Evolutionary conservation across 2,113 vertebrate genomes (phyloP).

Genomic region (Neolamprologus falcicula): DNA sequence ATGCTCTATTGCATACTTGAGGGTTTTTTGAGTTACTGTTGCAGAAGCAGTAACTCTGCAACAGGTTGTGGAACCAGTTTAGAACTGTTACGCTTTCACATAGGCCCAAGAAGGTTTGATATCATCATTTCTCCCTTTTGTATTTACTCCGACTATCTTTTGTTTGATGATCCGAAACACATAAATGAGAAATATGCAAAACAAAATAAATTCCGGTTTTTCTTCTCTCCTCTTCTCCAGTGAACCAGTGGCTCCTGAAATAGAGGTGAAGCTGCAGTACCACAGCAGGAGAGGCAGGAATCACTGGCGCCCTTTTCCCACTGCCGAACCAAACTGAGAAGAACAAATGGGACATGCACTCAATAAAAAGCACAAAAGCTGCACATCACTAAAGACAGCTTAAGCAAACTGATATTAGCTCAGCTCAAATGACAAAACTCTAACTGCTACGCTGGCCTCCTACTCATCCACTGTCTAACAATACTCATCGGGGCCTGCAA

Average conservation of each 20-base stretch:
- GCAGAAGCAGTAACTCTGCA: not conserved
- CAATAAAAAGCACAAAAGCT: not conserved
- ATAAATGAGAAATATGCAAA: not conserved
- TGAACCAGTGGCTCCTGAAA: constrained; percentile 73
- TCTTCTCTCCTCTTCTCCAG: constrained; percentile 13
- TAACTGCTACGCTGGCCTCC: not conserved
- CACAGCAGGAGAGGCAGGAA: not conserved
- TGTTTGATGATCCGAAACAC: not conserved
- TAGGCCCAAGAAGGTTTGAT: not conserved
- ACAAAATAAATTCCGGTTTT: fast-evolving
- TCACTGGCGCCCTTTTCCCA: not conserved
- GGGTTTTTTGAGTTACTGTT: not conserved
- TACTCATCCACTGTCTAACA: not conserved
- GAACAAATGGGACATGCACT: not conserved
- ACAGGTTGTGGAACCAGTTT: not conserved
- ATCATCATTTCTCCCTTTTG: not conserved
- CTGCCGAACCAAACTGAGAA: not conserved
- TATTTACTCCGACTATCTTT: not conserved
- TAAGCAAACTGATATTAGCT: not conserved
- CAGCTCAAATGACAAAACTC: not conserved
- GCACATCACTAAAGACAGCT: not conserved
- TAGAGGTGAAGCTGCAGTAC: constrained; percentile 3
- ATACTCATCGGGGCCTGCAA: not conserved
- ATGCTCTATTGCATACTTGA: not conserved
- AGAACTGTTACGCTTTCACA: not conserved